Evolutionary conservation across 2,888 invertebrate species (phyloP).

Genomic region (Acanthosepion esculentum): DNA sequence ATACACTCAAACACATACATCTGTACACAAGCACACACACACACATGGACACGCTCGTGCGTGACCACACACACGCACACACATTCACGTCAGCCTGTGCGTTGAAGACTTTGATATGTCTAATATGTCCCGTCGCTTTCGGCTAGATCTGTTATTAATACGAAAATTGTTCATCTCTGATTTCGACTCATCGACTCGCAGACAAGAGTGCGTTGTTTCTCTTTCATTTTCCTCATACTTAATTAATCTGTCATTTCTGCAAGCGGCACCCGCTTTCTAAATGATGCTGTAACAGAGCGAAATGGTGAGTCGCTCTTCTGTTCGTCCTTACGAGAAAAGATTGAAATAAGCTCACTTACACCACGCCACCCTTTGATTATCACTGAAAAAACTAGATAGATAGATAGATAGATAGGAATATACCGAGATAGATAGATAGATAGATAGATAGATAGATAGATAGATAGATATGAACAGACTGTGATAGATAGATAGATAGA

Average conservation of each 20-base stretch:
- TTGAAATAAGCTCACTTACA: background rate
- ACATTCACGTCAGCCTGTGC: background rate
- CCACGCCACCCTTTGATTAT: background rate
- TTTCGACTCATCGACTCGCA: background rate
- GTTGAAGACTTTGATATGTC: background rate
- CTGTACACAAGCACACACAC: background rate
- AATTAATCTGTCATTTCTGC: background rate
- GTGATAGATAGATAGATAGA: too few relatives aligned
- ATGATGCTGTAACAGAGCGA: too few relatives aligned
- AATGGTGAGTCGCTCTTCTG: background rate
- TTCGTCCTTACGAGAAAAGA: background rate
- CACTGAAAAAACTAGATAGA: too few relatives aligned
- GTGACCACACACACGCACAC: background rate
- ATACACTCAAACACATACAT: too few relatives aligned
- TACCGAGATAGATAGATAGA: too few relatives aligned
- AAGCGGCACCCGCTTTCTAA: background rate
- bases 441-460: too few relatives aligned
- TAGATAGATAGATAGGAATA: too few relatives aligned
- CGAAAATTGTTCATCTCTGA: background rate
- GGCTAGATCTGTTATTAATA: background rate
- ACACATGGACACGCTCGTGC: background rate
- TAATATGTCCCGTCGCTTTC: background rate
- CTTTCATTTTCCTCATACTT: background rate
- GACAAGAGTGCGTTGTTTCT: background rate
- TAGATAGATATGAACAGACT: too few relatives aligned